Conservation (phyloP, 2,888 invertebrate species). For the Lathronympha strigana region DNA sequence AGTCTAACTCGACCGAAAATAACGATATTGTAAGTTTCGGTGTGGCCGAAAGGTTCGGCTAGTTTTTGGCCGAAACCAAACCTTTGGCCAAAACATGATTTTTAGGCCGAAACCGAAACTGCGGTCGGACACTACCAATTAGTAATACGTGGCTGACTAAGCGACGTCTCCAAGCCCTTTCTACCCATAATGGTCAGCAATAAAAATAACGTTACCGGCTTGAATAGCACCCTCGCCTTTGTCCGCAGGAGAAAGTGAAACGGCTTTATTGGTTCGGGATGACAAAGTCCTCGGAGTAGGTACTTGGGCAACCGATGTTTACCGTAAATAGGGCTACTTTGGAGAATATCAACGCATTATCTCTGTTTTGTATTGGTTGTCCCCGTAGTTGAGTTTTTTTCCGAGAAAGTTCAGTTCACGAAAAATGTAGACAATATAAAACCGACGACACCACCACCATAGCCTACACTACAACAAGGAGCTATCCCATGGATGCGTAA, state of each 20-base stretch:
- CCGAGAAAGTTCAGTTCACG: neutral
- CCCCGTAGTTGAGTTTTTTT: neutral
- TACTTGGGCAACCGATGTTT: slow-evolving; percentile 38
- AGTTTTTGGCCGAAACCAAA: no score
- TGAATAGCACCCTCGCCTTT: slow-evolving; percentile 61
- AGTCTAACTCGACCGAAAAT: no score
- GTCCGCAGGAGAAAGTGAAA: slow-evolving; percentile 69
- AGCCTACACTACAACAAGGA: no score
- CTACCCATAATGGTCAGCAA: slow-evolving; percentile 61
- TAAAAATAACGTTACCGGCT: slow-evolving; percentile 63
- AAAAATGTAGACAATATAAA: no score
- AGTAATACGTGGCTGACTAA: slow-evolving; percentile 55
- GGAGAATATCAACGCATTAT: slow-evolving; percentile 6
- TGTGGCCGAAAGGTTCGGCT: no score
- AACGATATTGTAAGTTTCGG: no score
- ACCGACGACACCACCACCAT: no score
- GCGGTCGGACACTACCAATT: no score
- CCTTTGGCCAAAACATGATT: no score
- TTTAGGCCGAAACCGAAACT: no score
- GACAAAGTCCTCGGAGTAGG: slow-evolving; percentile 38
- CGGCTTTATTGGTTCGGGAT: slow-evolving; percentile 52
- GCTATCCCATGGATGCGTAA: no score
- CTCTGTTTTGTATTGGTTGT: slow-evolving; percentile 2
- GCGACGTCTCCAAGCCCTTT: slow-evolving; percentile 53
- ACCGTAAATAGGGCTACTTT: slow-evolving; percentile 33